phyloP scores from a whole-genome alignment of 2,113 vertebrate species.

The Neofelis nebulosa region DNA sequence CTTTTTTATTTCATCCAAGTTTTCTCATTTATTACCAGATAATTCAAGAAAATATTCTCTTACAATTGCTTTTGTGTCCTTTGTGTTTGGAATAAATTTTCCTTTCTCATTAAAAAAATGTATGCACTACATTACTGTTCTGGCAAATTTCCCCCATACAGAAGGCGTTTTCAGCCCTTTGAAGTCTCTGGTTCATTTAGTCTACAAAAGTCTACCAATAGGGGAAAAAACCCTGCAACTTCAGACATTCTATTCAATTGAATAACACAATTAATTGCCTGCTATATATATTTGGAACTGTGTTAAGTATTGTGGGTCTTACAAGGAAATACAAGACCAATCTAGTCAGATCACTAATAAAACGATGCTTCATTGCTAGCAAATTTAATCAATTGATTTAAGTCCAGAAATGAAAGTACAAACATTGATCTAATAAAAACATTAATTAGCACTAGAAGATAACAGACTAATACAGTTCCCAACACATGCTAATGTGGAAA shows the following conservation, averaged over 20 bases:
- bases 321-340: constrained; percentile 22
- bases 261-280: constrained; percentile 15
- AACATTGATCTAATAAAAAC: not conserved
- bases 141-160: not conserved
- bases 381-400: not conserved
- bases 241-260: not conserved
- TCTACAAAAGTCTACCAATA: not conserved
- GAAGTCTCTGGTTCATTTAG: not conserved
- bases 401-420: constrained; percentile 11
- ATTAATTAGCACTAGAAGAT: not conserved
- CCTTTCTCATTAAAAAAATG: not conserved
- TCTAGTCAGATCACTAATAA: not conserved
- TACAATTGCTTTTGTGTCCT: not conserved
- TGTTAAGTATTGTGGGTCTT: not conserved
- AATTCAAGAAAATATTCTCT: not conserved
- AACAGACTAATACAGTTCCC: not conserved
- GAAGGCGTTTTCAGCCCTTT: not conserved
- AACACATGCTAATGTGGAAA: not conserved
- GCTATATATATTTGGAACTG: not conserved
- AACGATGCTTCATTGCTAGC: not conserved
- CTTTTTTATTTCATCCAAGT: not conserved
- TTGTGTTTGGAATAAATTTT: not conserved
- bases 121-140: not conserved
- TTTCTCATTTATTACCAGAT: not conserved
- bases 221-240: not conserved